phyloP scores from a whole-genome alignment of 2,797 vertebrate genomes.

The Australoheros facetus region DNA sequence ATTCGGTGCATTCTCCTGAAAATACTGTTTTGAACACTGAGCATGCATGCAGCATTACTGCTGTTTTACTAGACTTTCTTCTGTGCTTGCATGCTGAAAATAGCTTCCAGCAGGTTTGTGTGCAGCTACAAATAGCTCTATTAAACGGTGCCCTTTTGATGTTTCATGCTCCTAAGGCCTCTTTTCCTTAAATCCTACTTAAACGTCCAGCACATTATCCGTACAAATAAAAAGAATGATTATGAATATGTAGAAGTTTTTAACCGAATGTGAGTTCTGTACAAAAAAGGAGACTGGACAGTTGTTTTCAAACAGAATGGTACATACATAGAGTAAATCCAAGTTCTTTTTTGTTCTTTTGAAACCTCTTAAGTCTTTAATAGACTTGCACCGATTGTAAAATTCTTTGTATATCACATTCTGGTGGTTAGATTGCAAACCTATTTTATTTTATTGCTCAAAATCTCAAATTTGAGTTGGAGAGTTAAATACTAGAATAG shows the following conservation, averaged over 20 bases:
- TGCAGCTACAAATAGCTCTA: constrained; percentile 46
- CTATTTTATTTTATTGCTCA: neutral
- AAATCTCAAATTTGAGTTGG: neutral
- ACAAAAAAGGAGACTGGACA: neutral
- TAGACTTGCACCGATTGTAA: neutral
- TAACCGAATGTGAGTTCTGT: neutral
- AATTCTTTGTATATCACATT: neutral
- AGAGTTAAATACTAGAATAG: neutral
- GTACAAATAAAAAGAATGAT: constrained; percentile 12
- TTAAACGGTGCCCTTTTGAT: constrained; percentile 42
- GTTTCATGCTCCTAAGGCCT: constrained; percentile 14
- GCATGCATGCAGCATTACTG: constrained; percentile 11
- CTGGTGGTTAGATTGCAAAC: neutral
- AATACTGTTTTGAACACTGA: neutral
- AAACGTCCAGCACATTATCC: constrained; percentile 21
- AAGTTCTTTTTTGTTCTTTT: neutral
- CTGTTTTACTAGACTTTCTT: constrained; percentile 47
- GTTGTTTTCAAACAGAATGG: neutral
- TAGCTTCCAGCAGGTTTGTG: constrained; percentile 49
- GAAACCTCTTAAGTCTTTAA: neutral
- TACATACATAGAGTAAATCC: neutral
- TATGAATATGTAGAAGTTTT: constrained; percentile 9
- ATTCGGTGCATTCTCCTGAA: neutral
- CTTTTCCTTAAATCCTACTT: constrained; percentile 9
- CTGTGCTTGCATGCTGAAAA: constrained; percentile 51